These are phyloP conservation scores for Epirrhoe tristata DNA, from an alignment of 2,888 invertebrate species.

Conservation along the genomic window DNA sequence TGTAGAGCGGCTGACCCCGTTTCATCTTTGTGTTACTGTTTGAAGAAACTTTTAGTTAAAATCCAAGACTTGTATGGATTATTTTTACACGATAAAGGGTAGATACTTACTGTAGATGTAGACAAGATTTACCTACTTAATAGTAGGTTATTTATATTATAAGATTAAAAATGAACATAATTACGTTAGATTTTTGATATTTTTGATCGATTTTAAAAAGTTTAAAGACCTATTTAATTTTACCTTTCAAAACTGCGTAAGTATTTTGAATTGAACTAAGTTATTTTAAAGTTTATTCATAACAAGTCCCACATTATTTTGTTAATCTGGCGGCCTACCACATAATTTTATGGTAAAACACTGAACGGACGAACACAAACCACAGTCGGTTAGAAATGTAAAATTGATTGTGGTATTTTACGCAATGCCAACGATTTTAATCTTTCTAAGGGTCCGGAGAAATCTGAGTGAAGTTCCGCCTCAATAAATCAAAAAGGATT, in stretches of 20 bases:
- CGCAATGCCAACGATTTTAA: neutral
- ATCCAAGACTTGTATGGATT: neutral
- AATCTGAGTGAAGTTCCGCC: neutral
- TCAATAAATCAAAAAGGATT: neutral
- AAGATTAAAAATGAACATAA: too few species aligned
- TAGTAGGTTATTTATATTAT: too few species aligned
- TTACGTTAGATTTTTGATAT: too few species aligned
- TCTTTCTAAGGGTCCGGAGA: neutral
- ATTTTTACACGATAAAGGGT: neutral
- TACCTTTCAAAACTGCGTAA: too few species aligned
- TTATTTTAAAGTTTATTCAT: neutral
- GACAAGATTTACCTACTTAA: too few species aligned
- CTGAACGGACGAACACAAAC: neutral
- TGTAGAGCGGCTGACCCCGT: conserved; percentile 25
- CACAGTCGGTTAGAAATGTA: neutral
- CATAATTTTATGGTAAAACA: neutral
- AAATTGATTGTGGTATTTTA: conserved; percentile 4
- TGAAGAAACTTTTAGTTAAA: conserved; percentile 12
- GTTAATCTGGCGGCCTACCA: neutral
- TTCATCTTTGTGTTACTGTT: conserved; percentile 20
- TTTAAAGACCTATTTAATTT: too few species aligned
- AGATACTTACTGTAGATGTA: too few species aligned
- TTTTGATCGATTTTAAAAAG: too few species aligned
- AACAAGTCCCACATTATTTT: neutral
- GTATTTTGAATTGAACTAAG: too few species aligned